Evolutionary conservation across 2,888 invertebrate genomes (phyloP).

Genomic region (Bhutanitis thaidina): DNA sequence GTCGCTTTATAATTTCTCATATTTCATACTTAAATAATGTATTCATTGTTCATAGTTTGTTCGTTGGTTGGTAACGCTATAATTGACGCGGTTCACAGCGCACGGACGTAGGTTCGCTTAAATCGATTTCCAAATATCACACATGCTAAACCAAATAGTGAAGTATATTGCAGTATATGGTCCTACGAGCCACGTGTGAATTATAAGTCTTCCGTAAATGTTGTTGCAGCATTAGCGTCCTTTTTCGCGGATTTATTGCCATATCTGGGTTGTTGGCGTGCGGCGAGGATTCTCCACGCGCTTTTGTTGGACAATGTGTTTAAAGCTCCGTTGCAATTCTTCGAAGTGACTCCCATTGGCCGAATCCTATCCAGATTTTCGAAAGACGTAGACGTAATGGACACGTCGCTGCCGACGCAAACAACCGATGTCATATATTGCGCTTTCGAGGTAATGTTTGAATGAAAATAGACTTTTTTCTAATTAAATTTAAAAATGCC

Average conservation of each 20-base stretch:
- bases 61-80: background rate
- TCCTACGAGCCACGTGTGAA: background rate
- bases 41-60: constrained; percentile 13
- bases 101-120: background rate
- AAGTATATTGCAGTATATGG: background rate
- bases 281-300: constrained; percentile 81
- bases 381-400: constrained; percentile 87
- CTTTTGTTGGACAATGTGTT: constrained; percentile 81
- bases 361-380: constrained; percentile 87
- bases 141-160: background rate
- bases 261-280: constrained; percentile 84
- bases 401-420: constrained; percentile 83
- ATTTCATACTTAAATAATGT: constrained; percentile 12
- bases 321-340: constrained; percentile 85
- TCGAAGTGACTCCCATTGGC: constrained; percentile 89
- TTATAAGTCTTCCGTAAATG: constrained; percentile 31
- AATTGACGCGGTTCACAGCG: background rate
- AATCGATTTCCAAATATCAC: background rate
- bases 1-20: constrained; percentile 5
- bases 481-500: too few relatives aligned
- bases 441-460: constrained; percentile 84
- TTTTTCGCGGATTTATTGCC: constrained; percentile 84
- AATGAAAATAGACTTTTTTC: too few relatives aligned
- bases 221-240: constrained; percentile 84
- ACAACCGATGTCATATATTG: constrained; percentile 85